A percentile compares a stretch with the other conserved stretches of the same genome.
phyloP scores from a whole-genome alignment of 2,888 invertebrate species.

The Carabus problematicus region DNA sequence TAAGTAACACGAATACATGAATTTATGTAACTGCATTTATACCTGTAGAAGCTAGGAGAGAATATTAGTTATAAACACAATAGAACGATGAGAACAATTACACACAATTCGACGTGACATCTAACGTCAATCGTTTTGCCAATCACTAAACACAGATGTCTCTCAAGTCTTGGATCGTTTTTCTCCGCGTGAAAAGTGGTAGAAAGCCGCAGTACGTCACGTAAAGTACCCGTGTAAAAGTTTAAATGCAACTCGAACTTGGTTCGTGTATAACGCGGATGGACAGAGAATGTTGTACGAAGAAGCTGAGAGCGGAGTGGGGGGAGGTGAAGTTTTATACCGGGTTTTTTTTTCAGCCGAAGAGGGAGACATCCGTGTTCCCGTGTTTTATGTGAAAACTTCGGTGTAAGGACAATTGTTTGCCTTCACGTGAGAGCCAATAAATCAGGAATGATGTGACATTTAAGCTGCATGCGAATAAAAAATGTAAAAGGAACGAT shows the following conservation, averaged over 20 bases:
- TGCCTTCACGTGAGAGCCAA: conserved; percentile 2
- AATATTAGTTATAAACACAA: too few relatives aligned
- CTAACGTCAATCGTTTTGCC: too few relatives aligned
- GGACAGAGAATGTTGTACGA: neutral
- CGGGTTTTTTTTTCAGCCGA: conserved; percentile 10
- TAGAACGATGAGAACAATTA: neutral
- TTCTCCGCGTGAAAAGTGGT: neutral
- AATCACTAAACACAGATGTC: neutral
- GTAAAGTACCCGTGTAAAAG: conserved; percentile 16
- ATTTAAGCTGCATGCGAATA: too few relatives aligned
- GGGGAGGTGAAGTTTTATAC: conserved; percentile 19
- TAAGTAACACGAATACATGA: too few relatives aligned
- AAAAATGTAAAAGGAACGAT: too few relatives aligned
- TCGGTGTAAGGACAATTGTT: conserved; percentile 22
- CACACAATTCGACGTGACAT: neutral
- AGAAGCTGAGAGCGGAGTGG: neutral
- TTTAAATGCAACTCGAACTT: conserved; percentile 28
- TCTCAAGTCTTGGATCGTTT: neutral
- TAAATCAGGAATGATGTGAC: conserved; percentile 2
- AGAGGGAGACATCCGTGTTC: conserved; percentile 16
- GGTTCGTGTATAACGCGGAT: neutral
- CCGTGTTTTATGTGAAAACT: conserved; percentile 35
- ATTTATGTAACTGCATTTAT: too few relatives aligned
- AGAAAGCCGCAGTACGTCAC: neutral
- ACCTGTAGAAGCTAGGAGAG: too few relatives aligned